These are phyloP conservation scores for Coilia nasus DNA, from an alignment of 2,797 vertebrate genomes.

Conservation along the genomic window DNA sequence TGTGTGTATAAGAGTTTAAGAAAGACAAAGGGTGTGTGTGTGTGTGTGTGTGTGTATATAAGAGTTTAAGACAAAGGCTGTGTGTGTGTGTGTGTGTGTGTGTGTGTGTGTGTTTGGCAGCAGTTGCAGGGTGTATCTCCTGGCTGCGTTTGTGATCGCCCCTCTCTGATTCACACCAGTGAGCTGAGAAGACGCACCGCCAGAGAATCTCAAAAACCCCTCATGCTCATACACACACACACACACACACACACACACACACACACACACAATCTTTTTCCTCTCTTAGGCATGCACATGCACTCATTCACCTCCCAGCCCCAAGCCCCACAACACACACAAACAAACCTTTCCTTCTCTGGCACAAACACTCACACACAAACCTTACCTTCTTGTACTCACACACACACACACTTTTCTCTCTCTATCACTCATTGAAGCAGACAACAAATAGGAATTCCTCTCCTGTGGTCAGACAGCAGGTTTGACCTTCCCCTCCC, in stretches of 20 bases:
- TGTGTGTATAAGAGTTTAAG: not conserved
- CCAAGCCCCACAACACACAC: not conserved
- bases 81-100: slow-evolving; percentile 1
- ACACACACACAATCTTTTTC: not conserved
- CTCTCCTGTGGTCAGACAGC: not conserved
- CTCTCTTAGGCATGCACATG: not conserved
- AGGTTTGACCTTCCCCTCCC: not conserved
- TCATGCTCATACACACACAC: not conserved
- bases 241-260: slow-evolving; percentile 1
- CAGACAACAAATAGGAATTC: not conserved
- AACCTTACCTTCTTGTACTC: not conserved
- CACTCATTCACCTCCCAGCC: not conserved
- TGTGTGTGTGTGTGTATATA: not conserved
- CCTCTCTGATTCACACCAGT: slow-evolving; percentile 22
- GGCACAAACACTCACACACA: not conserved
- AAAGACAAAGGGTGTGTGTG: not conserved
- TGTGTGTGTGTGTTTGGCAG: not conserved
- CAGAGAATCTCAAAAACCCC: slow-evolving; percentile 18
- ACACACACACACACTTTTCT: too few relatives aligned
- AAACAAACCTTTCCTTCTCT: not conserved
- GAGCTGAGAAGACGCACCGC: not conserved
- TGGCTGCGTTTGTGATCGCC: not conserved
- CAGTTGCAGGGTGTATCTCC: not conserved
- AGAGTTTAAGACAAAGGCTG: not conserved
- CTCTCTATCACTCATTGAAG: not conserved